phyloP scores from a whole-genome alignment of 1,140 invertebrate genomes.

The Andrena cerasifolii region DNA sequence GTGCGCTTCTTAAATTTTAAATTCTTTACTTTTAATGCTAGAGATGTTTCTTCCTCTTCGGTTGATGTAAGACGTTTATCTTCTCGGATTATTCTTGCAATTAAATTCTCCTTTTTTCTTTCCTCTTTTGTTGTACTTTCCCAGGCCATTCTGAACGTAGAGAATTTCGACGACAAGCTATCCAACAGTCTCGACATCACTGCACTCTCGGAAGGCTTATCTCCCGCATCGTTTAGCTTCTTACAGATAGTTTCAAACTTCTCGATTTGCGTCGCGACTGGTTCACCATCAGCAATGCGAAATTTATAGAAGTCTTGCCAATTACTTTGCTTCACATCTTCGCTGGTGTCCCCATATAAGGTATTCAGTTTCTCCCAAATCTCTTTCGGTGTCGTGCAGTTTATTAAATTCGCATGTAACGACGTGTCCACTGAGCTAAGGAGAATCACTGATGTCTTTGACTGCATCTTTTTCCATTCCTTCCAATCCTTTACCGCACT shows the following conservation, averaged over 20 bases:
- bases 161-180: constrained; percentile 27
- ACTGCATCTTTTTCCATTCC: no score
- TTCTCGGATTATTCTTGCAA: constrained; percentile 19
- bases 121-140: constrained; percentile 30
- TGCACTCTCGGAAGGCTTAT: not conserved
- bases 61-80: not conserved
- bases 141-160: constrained; percentile 31
- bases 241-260: constrained; percentile 41
- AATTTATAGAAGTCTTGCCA: constrained; percentile 37
- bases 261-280: constrained; percentile 14
- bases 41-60: constrained; percentile 17
- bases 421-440: constrained; percentile 8
- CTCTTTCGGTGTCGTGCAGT: constrained; percentile 12
- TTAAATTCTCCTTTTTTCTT: constrained; percentile 22
- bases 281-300: constrained; percentile 22
- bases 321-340: constrained; percentile 13
- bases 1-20: no score
- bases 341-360: constrained; percentile 19
- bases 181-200: constrained; percentile 24
- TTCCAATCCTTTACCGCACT: no score
- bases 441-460: no score
- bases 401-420: constrained; percentile 28
- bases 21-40: constrained; percentile 12
- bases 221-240: constrained; percentile 5
- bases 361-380: constrained; percentile 21